Conservation (phyloP, 2,888 invertebrate species). For the Idaea aversata region DNA sequence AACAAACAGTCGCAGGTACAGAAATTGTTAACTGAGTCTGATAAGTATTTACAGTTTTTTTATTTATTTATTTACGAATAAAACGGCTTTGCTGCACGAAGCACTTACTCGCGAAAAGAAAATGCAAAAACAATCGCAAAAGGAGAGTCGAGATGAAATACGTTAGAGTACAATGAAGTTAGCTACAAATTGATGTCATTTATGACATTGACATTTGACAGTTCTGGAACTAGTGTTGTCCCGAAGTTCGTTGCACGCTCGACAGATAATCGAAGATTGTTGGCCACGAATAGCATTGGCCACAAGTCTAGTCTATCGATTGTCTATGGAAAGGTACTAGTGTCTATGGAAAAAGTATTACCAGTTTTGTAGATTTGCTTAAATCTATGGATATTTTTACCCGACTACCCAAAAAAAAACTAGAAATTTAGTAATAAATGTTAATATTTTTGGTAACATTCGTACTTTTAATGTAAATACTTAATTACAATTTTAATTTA, state of each 20-base stretch:
- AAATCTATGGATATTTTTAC: neutral
- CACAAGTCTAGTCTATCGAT: neutral
- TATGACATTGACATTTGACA: constrained; percentile 9
- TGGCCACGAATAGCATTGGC: neutral
- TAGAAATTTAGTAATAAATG: neutral
- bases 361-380: constrained; percentile 4
- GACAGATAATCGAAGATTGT: neutral
- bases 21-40: neutral
- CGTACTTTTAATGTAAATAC: no score
- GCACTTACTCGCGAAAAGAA: constrained; percentile 14
- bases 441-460: no score
- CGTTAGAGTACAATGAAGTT: constrained; percentile 8
- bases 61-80: neutral
- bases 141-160: constrained; percentile 6
- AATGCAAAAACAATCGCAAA: constrained; percentile 21
- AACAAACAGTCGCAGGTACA: constrained; percentile 20
- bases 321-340: neutral
- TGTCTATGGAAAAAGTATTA: constrained; percentile 33
- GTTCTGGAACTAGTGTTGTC: neutral
- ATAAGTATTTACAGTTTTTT: neutral
- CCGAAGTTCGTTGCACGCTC: neutral
- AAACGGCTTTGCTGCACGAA: constrained; percentile 46
- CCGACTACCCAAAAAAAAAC: neutral
- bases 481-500: no score
- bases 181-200: constrained; percentile 1